Percentiles rank a stretch among this genome's conserved stretches.
phyloP scores from a whole-genome alignment of 2,113 vertebrate genomes.

The Gymnorhina tibicen region DNA sequence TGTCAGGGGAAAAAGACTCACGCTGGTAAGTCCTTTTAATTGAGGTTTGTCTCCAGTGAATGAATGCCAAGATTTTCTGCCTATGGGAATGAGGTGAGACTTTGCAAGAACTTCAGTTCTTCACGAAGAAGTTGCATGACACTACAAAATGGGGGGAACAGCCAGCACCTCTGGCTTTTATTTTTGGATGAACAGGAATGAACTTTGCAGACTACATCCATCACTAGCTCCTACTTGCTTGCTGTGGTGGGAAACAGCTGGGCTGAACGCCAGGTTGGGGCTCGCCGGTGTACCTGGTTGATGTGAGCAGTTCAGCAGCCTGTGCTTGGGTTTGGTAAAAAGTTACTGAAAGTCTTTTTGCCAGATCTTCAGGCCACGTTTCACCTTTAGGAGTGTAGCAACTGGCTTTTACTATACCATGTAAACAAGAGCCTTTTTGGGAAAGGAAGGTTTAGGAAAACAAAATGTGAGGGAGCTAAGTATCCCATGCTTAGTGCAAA shows the following conservation, averaged over 20 bases:
- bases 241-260: neutral
- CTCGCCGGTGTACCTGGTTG: neutral
- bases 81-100: neutral
- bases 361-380: neutral
- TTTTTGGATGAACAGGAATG: neutral
- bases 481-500: neutral
- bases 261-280: neutral
- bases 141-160: neutral
- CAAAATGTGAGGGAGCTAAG: neutral
- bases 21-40: neutral
- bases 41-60: neutral
- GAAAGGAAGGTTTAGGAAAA: neutral
- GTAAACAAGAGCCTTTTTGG: neutral
- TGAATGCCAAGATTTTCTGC: neutral
- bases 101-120: neutral
- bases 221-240: neutral
- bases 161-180: neutral
- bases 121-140: neutral
- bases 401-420: neutral
- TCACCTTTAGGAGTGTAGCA: neutral
- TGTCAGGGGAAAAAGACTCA: neutral
- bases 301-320: neutral
- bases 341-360: neutral
- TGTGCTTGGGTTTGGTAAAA: neutral
- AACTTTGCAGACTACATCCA: rapidly evolving